Evolutionary conservation across 1,140 invertebrate genomes (phyloP).

Genomic region (Limonius californicus): DNA sequence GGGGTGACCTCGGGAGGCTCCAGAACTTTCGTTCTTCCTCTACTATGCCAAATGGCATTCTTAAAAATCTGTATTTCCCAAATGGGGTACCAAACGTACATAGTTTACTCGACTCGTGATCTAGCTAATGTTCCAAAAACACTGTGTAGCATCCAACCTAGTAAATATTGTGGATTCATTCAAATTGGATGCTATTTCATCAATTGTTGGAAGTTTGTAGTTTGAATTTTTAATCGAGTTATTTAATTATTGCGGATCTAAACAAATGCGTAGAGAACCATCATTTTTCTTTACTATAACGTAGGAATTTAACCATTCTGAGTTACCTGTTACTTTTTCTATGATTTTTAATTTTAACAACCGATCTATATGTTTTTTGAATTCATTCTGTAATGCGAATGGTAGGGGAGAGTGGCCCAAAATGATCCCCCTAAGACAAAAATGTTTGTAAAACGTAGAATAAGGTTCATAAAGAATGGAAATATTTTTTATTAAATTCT

Average conservation of each 20-base stretch:
- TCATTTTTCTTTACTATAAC: no score
- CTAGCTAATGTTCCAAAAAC: constrained; percentile 44
- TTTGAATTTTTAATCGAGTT: constrained; percentile 45
- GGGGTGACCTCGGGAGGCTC: no score
- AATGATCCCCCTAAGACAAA: no score
- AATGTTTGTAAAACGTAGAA: no score
- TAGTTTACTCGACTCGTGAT: constrained; percentile 38
- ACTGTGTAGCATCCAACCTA: constrained; percentile 44
- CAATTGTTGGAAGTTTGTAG: constrained; percentile 46
- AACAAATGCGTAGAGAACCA: constrained; percentile 52
- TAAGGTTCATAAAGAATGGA: no score
- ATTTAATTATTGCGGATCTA: constrained; percentile 51
- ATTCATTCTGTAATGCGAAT: constrained; percentile 14
- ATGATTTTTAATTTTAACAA: constrained; percentile 22
- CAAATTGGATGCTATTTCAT: constrained; percentile 44
- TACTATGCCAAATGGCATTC: constrained; percentile 31
- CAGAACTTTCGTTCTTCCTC: no score
- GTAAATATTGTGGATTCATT: constrained; percentile 40
- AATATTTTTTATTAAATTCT: no score
- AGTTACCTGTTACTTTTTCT: constrained; percentile 39
- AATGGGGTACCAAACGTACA: no score
- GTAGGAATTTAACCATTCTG: constrained; percentile 50
- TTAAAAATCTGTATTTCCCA: no score
- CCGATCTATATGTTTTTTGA: constrained; percentile 12
- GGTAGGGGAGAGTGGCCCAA: no score